phyloP scores from a whole-genome alignment of 2,888 invertebrate genomes.

The Drosophila percnosoma region DNA sequence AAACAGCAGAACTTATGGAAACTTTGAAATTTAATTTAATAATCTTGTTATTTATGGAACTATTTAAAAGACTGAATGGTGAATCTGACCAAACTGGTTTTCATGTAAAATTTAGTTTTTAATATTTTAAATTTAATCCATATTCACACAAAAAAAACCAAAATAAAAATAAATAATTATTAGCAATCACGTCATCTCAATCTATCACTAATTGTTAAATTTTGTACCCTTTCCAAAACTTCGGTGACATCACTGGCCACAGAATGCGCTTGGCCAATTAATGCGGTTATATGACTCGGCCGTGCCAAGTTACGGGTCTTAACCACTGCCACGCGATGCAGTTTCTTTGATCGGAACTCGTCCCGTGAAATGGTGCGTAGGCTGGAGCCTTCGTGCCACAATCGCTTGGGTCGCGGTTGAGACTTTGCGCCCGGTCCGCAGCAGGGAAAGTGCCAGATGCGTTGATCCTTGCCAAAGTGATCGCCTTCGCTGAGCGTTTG shows the following conservation, averaged over 20 bases:
- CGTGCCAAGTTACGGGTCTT: conserved; percentile 3
- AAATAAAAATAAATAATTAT: background rate
- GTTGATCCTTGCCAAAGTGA: conserved; percentile 91
- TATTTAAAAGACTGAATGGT: background rate
- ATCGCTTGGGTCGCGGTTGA: background rate
- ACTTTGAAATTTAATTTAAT: background rate
- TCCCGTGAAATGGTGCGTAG: conserved; percentile 57
- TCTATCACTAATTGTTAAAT: background rate
- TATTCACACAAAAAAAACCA: background rate
- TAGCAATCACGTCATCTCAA: background rate
- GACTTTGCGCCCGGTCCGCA: conserved; percentile 86
- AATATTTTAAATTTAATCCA: background rate
- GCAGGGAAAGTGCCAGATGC: conserved; percentile 92
- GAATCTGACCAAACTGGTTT: background rate
- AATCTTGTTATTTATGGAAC: background rate
- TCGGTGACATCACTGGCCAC: conserved; percentile 10
- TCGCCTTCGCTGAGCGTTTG: conserved; percentile 94
- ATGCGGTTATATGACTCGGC: background rate
- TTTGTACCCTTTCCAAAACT: conserved; percentile 20
- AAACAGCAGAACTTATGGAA: too few relatives aligned
- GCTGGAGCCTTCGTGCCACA: conserved; percentile 64
- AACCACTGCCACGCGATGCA: conserved; percentile 43
- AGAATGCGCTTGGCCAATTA: background rate
- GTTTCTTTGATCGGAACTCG: conserved; percentile 55
- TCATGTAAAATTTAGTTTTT: background rate